Evolutionary conservation across 1,140 invertebrate genomes (phyloP).

Genomic region (Eriocheir sinensis): DNA sequence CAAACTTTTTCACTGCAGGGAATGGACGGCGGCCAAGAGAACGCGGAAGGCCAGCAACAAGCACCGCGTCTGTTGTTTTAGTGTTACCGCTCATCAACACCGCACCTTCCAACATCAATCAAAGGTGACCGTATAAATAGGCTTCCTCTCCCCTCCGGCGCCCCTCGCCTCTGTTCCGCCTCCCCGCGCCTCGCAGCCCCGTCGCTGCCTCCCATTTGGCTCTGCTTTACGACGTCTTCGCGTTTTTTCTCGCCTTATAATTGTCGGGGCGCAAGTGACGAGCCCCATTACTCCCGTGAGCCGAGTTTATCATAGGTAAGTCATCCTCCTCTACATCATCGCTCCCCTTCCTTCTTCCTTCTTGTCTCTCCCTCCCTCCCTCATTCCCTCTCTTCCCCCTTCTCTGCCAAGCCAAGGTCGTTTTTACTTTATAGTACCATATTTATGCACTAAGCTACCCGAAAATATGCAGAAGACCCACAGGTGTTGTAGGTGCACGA

Average conservation of each 20-base stretch:
- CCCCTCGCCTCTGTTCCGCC: not conserved
- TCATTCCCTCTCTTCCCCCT: not conserved
- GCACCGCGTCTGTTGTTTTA: not conserved
- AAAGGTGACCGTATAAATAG: constrained; percentile 25
- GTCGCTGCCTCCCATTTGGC: not conserved
- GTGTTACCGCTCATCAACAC: not conserved
- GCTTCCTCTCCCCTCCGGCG: not conserved
- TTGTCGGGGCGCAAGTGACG: constrained; percentile 11
- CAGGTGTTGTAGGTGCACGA: not conserved
- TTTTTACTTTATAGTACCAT: not conserved
- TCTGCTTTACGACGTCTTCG: not conserved
- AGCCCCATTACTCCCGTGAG: not conserved
- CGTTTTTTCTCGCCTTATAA: constrained; percentile 6
- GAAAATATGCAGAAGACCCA: not conserved
- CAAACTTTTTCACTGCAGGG: not conserved
- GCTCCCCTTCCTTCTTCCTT: not conserved
- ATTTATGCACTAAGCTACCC: not conserved
- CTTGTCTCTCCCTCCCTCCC: not conserved
- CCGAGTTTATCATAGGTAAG: constrained; percentile 3
- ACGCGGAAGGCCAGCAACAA: not conserved
- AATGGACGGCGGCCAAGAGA: not conserved
- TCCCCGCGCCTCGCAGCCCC: not conserved
- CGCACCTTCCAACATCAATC: not conserved
- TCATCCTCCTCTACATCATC: not conserved
- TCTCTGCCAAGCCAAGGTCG: not conserved